Base-by-base conservation (phyloP, 2,797 vertebrate genomes). In the Sebastes minor region DNA sequence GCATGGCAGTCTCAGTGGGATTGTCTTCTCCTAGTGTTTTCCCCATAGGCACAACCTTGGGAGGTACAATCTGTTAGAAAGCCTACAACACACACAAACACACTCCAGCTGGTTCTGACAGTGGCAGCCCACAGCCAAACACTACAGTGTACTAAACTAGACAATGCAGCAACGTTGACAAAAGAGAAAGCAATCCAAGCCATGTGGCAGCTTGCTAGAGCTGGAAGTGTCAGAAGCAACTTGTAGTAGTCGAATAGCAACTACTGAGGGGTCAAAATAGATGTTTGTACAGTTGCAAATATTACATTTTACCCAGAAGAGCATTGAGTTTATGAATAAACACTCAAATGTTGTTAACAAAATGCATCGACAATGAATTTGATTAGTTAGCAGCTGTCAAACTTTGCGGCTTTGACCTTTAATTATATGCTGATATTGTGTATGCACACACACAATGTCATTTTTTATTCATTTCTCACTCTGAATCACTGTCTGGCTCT, bases 31-130 rank as follows among this genome's bases (percentile, higher is more conserved):
- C n/a, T 3, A n/a, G 27, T 38, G 65, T 53, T 74, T 80, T 80
- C 74, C 66, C 70, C 46, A 60, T 20, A n/a, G 71, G 61, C 64
- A 38, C 61, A 81, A 74, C 71, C 69, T 74, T 68, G 38, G 76
- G 64, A 74, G 71, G 55, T 67, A 67, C 60, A 78, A 71, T 74
- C 70, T 76, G 28, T n/a, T 61, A 22, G 46, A 46, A 72, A 80
- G 38, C 59, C 55, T 46, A 69, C 13, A 72, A 55, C 64, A 60
- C 32, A 71, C 56, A 81, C 60, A 63, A 30, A 84, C 71, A 70
- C 18, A 53, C 13, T 67, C 9, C 61, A 30, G 62, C 42, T 65
- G 27, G 28, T 78, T 80, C 52, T 68, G 32, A 52, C 38, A 82
- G 33, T 20, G 52, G 49, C 67, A 75, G 32, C 53, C 23, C 30